A percentile compares a stretch with the other conserved stretches of the same genome.
Conservation (phyloP, 1,140 invertebrate genomes). For the Zaprionus kolodkinae region DNA sequence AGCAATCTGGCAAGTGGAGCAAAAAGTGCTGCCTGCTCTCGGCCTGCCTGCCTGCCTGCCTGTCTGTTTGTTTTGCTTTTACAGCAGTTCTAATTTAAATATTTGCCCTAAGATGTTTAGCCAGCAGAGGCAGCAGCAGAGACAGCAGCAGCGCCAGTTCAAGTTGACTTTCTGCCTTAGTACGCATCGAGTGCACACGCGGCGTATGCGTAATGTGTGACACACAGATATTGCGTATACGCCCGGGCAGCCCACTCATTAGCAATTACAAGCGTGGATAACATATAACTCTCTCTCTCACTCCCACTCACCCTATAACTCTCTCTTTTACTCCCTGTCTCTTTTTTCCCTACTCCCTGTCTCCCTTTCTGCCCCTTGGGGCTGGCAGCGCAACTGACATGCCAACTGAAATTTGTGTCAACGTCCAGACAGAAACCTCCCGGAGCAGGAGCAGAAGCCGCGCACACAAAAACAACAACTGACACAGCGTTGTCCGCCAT, state of each 20-base stretch:
- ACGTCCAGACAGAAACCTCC: conserved; percentile 31
- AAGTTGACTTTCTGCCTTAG: conserved; percentile 51
- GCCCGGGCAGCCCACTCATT: conserved; percentile 47
- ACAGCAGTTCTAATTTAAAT: conserved; percentile 41
- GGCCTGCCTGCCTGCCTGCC: not conserved
- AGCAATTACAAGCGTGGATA: conserved; percentile 52
- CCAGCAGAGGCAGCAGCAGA: not conserved
- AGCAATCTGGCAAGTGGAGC: conserved; percentile 36
- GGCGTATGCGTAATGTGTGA: conserved; percentile 36
- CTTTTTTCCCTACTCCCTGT: not conserved
- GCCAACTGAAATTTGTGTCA: conserved; percentile 49
- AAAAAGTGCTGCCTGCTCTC: conserved; percentile 29
- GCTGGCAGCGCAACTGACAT: not conserved
- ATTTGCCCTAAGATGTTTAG: conserved; percentile 23
- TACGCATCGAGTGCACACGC: not conserved
- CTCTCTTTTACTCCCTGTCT: not conserved
- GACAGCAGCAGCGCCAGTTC: conserved; percentile 1
- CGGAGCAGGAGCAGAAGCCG: not conserved
- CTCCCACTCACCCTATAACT: not conserved
- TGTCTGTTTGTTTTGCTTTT: conserved; percentile 28
- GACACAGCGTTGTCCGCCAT: conserved; percentile 18
- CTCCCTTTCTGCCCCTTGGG: conserved; percentile 11
- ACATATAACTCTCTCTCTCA: not conserved
- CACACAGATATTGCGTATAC: conserved; percentile 42
- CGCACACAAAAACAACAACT: conserved; percentile 25